Evolutionary conservation across 2,113 vertebrate species (phyloP).

Genomic region (Tetrax tetrax): DNA sequence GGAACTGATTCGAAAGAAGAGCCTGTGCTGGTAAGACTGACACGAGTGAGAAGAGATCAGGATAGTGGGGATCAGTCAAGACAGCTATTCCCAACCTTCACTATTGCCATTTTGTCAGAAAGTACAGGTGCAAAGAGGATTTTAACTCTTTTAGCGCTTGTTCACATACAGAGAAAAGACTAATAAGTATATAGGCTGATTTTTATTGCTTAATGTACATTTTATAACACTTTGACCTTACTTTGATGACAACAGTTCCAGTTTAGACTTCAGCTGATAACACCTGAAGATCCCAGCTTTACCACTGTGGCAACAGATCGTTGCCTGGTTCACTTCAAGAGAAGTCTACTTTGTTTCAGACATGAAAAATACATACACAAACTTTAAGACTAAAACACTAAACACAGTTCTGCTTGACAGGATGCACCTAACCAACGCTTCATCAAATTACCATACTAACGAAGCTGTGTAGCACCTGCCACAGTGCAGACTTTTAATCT

Average conservation of each 20-base stretch:
- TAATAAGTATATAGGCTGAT: background rate
- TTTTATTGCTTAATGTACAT: background rate
- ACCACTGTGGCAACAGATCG: rapidly evolving
- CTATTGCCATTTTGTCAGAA: background rate
- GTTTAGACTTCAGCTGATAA: background rate
- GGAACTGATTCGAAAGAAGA: background rate
- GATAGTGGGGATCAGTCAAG: background rate
- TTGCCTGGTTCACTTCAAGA: background rate
- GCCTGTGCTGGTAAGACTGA: background rate
- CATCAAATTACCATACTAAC: background rate
- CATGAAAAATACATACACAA: background rate
- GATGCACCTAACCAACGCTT: background rate
- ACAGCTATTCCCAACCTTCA: background rate
- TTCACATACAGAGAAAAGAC: background rate
- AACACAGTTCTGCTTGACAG: background rate
- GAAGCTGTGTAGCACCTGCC: background rate
- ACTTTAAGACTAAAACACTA: background rate
- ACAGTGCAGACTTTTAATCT: background rate
- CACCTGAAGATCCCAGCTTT: background rate
- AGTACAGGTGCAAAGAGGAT: background rate
- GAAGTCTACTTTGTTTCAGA: background rate
- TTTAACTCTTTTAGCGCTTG: background rate
- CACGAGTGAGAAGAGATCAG: background rate
- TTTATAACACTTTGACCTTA: background rate
- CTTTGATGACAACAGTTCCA: background rate